Evolutionary conservation across 2,113 vertebrate genomes (phyloP).

Genomic region (Hippocampus barbouri): DNA sequence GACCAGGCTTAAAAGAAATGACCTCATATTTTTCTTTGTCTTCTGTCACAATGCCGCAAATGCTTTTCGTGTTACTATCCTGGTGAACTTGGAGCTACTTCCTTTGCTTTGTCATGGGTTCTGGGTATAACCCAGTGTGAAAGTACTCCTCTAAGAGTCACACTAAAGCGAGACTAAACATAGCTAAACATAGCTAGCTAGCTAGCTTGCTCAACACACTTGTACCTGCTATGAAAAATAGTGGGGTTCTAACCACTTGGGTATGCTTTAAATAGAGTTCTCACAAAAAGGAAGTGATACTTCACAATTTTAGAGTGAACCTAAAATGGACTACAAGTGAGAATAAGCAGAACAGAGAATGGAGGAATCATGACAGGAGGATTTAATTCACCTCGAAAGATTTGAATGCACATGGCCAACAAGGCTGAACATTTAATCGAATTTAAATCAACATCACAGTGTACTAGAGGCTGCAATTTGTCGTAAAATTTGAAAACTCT

Average conservation of each 20-base stretch:
- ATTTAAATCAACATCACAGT: too few relatives aligned
- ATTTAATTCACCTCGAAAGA: too few relatives aligned
- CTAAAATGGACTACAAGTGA: too few relatives aligned
- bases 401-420: too few relatives aligned
- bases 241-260: not conserved
- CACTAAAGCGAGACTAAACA: conserved; percentile 8
- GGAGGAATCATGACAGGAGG: too few relatives aligned
- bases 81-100: conserved; percentile 37
- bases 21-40: conserved; percentile 21
- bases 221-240: not conserved
- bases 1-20: conserved; percentile 18
- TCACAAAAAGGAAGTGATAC: not conserved
- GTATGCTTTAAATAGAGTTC: not conserved
- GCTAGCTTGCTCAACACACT: not conserved
- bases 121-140: conserved; percentile 29
- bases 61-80: conserved; percentile 36
- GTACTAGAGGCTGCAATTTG: too few relatives aligned
- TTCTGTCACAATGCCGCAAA: conserved; percentile 27
- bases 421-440: too few relatives aligned
- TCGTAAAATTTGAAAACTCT: too few relatives aligned
- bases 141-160: conserved; percentile 19
- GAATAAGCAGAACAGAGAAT: too few relatives aligned
- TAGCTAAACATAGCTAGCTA: too few relatives aligned
- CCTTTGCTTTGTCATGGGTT: conserved; percentile 26
- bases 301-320: not conserved